Conservation (phyloP, 2,797 vertebrate genomes). For the Eutrigla gurnardus region DNA sequence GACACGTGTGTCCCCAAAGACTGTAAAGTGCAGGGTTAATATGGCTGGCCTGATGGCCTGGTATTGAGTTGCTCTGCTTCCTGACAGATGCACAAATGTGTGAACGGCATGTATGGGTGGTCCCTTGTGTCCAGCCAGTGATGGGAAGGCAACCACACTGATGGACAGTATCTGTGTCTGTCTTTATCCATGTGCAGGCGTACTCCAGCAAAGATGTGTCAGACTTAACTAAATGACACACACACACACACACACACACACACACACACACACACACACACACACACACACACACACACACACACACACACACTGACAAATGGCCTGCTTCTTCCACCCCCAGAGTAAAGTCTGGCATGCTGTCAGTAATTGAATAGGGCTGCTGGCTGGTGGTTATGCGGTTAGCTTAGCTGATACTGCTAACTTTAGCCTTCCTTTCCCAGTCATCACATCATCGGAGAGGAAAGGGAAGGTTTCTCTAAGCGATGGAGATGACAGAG, state of each 20-base stretch:
- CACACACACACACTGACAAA: neutral
- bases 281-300: slow-evolving; percentile 6
- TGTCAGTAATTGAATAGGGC: slow-evolving; percentile 49
- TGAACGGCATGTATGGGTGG: neutral
- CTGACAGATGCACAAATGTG: slow-evolving; percentile 55
- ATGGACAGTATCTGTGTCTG: neutral
- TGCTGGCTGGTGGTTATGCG: slow-evolving; percentile 28
- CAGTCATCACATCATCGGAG: slow-evolving; percentile 16
- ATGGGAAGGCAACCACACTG: neutral
- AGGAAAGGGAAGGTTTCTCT: slow-evolving; percentile 6
- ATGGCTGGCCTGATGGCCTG: slow-evolving; percentile 23
- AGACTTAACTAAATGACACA: neutral
- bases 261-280: slow-evolving; percentile 11
- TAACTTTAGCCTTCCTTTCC: slow-evolving; percentile 51
- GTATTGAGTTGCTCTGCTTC: slow-evolving; percentile 52
- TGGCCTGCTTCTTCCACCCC: slow-evolving; percentile 4
- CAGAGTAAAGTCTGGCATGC: slow-evolving; percentile 23
- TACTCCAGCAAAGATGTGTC: neutral
- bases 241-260: slow-evolving; percentile 2
- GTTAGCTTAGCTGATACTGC: slow-evolving; percentile 26
- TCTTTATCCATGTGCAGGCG: neutral
- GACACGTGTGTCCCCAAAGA: slow-evolving; percentile 13
- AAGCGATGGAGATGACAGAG: neutral
- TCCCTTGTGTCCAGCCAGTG: neutral
- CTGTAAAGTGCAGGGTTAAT: slow-evolving; percentile 19